Base-by-base conservation (phyloP, 2,888 invertebrate species). In the Pollenia amentaria region DNA sequence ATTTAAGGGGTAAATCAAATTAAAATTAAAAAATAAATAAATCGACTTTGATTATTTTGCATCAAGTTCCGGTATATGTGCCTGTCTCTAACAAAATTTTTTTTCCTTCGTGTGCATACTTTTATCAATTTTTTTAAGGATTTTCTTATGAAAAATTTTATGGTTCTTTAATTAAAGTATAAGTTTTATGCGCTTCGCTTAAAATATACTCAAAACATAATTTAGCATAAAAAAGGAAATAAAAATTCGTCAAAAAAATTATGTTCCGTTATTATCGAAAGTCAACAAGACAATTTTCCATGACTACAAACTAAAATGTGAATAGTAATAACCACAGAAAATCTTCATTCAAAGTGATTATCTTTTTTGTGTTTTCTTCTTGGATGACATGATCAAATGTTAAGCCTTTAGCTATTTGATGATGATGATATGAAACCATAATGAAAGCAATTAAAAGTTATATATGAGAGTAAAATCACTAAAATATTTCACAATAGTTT, bases 391-490 rank as follows among this genome's bases (percentile, higher is more conserved):
- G n/a, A 67, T 60, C 29, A 67, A 67, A 81, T 67, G 60, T 16
- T 73, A 40, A 42, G 72, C 84, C 73, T 69, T 40, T 18, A 84
- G 84, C 60, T 84, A 60, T 78, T 73, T 65, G 29, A 29, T 3
- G 29, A 29, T 29, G 72, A 42, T 81, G 44, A 72, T 65, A 76
- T 62, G 77, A 77, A 85, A 76, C 75, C 85, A 77, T 76, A 85
- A 85, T 85, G 76, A 77, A 85, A 85, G 80, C 85, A 85, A 85
- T 85, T 85, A 85, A 85, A 85, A 85, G 51, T 77, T 85, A 67
- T 81, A 65, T 65, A 80, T 70, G 70, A 72, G 70, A 81, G 80
- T 65, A 77, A 81, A 85, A 78, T 82, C 82, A 82, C 82, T 78
- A 64, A 77, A 82, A 82, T 82, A 85, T 82, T 73, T 82, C 70